Evolutionary conservation across 2,113 vertebrate species (phyloP).

Genomic region (Odocoileus hemionus): DNA sequence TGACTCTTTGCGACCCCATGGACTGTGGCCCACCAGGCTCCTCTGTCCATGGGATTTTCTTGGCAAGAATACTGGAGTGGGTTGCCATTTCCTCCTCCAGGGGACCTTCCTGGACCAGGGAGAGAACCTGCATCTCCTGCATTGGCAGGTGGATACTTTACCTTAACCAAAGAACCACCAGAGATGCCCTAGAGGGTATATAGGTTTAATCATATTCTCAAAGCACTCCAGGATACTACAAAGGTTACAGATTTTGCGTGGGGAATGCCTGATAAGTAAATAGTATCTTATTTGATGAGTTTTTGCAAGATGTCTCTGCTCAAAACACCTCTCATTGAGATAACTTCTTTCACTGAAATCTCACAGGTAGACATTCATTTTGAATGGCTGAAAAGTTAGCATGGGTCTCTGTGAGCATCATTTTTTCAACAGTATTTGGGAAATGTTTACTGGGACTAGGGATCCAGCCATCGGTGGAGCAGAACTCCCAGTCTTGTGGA

Average conservation of each 20-base stretch:
- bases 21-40: not conserved
- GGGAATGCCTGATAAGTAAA: not conserved
- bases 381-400: not conserved
- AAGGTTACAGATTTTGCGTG: not conserved
- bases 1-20: not conserved
- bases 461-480: not conserved
- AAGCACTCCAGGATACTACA: not conserved
- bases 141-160: not conserved
- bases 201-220: not conserved
- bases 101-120: not conserved
- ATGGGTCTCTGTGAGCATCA: not conserved
- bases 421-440: not conserved
- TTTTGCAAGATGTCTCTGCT: not conserved
- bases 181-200: not conserved
- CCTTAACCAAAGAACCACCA: not conserved
- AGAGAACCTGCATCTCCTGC: not conserved
- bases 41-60: not conserved
- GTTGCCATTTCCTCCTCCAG: not conserved
- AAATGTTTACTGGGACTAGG: not conserved
- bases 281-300: not conserved
- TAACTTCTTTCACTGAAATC: not conserved
- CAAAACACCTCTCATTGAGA: not conserved
- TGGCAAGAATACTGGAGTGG: not conserved
- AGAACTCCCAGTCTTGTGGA: not conserved
- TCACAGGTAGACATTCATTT: not conserved